Evolutionary conservation across 2,888 invertebrate species (phyloP).

Genomic region (Macroteleia sp.): DNA sequence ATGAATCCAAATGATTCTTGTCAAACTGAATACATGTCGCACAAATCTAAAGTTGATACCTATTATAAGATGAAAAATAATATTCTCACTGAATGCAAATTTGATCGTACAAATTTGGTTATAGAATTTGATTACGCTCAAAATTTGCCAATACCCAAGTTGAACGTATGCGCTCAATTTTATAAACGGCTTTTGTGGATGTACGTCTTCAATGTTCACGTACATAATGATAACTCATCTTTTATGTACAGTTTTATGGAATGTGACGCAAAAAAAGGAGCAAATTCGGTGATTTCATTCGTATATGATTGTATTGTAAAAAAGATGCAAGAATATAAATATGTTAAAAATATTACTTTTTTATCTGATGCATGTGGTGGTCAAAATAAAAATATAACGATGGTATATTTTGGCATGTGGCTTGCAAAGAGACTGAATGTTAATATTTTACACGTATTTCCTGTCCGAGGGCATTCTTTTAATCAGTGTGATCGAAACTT

Average conservation of each 20-base stretch:
- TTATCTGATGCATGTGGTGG: slow-evolving; percentile 29
- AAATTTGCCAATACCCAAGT: slow-evolving; percentile 20
- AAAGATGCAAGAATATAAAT: slow-evolving; percentile 10
- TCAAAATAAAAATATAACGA: slow-evolving; percentile 20
- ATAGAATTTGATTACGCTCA: slow-evolving; percentile 43
- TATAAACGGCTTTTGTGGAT: slow-evolving; percentile 25
- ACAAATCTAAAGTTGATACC: neutral
- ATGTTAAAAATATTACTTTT: slow-evolving; percentile 14
- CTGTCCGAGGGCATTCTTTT: slow-evolving; percentile 7
- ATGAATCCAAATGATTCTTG: neutral
- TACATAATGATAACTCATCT: slow-evolving; percentile 13
- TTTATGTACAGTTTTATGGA: slow-evolving; percentile 32
- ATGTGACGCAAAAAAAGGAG: slow-evolving; percentile 25
- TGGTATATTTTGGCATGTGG: slow-evolving; percentile 1
- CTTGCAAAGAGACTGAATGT: neutral
- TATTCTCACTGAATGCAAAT: neutral
- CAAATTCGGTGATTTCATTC: slow-evolving; percentile 33
- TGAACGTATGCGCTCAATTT: slow-evolving; percentile 29
- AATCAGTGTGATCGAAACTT: neutral
- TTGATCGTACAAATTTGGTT: slow-evolving; percentile 9
- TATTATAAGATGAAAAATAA: neutral
- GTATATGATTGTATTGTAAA: too few species aligned
- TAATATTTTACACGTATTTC: slow-evolving; percentile 4
- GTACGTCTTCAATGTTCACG: slow-evolving; percentile 27
- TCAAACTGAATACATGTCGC: slow-evolving; percentile 1